Base-by-base conservation (phyloP, 2,888 invertebrate species). In the Drosophila anomalata region DNA sequence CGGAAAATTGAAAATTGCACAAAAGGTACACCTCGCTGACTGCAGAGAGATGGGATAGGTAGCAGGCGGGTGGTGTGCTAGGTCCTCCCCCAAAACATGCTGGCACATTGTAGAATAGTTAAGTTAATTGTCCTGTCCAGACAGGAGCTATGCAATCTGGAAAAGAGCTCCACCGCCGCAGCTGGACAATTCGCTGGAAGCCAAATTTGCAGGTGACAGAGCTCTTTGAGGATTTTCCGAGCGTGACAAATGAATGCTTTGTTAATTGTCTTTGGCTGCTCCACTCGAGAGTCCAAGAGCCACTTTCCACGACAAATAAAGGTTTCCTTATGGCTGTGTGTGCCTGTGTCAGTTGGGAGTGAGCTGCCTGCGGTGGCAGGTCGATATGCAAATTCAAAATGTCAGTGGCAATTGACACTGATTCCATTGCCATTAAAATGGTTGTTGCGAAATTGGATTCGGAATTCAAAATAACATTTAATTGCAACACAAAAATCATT, bases 1-100 rank as follows among this genome's bases (percentile, higher is more conserved):
- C 81, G 81, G 87, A 86, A 82, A 82, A 82, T 82, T 86, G 87
- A 82, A 86, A 86, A 78, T 67, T 58, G 73, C 80, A 63, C 57
- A 71, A 52, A 31, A 22, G n/a, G 50, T 41, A 24, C 6, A 36
- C 36, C n/a, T 36, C 12, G 33, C 12, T 12, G 33, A 4, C 11
- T 33, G 5, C 12, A 33, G n/a, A 22, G 6, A 4, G 6, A 4
- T 9, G 39, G 24, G 17, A 3, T 46, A 29, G 14, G 9, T 26
- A 36, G 5, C 2, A n/a, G 36, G 6, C 11, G 44, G 24, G 11
- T 14, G 9, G 31, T 8, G 11, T 24, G 17, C 12, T 24, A 8
- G 17, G 11, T 12, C 3, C 48, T 7, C 44, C 54, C n/a, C 36
- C n/a, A 36, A 53, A 46, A 44, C 50, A 68, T 68, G 68, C 68